Evolutionary conservation across 2,888 invertebrate genomes (phyloP), one percentile per base, ranked within the genome.

Genomic region (Sturmia bella): DNA sequence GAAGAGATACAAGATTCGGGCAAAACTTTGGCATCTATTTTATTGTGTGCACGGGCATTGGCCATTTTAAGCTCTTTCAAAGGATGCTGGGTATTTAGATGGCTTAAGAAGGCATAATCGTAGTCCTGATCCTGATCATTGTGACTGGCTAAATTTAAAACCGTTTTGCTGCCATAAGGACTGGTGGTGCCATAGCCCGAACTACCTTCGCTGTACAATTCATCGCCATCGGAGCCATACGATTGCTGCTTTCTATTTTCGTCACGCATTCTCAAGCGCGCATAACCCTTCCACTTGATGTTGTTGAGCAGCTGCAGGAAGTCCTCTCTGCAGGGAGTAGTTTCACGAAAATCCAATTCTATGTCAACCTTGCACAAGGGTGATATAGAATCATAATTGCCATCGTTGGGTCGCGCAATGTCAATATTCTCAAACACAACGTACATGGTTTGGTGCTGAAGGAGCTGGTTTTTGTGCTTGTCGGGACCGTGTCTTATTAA

Each of bases 381-480:
- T 0, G 89, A 87, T 69, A 90, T 88, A 0, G 89, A 89, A 70
- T 90, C 91, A n/a, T 90, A 91, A 77, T 89, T 90, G 85, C 92
- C 92, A 84, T 94, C 94, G 48, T 93, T 92, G 0, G 94, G 92
- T 68, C 94, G 93, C 45, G 93, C 92, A 11, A 96, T 93, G 86
- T 95, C 95, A 39, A 96, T 93, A 79, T 95, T 95, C 85, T 96
- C 94, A 85, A 95, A 94, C 9, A 95, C 92, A 32, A 95, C 92
- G 86, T 93, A 95, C 61, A 95, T 92, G 50, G 95, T 92, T 48
- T 94, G 93, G 0, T 93, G 92, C 45, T 93, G 92, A 17, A 96
- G 87, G 0, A 94, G 92, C 87, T 94, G 93, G 0, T 89, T 79
- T 32, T 78, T 59, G 27, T 87, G 70, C 80, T 91, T 92, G 17